Evolutionary conservation across 1,140 invertebrate species (phyloP).

Genomic region (Aphaenogaster floridana): DNA sequence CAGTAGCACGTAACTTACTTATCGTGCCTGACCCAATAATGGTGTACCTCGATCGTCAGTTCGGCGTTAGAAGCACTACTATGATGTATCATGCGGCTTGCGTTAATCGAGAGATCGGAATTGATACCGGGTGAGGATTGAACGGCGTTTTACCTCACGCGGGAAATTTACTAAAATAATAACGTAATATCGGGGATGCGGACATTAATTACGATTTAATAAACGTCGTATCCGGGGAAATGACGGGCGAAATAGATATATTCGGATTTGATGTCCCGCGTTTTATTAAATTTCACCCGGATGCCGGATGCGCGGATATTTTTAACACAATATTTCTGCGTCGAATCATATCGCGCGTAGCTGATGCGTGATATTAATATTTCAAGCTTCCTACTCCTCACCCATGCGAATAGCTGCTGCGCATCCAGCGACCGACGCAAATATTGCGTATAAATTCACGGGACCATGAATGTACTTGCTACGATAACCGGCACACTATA

Average conservation of each 20-base stretch:
- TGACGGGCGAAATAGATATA: constrained; percentile 26
- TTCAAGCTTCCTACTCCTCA: constrained; percentile 3
- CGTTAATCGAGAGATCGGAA: constrained; percentile 51
- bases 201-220: constrained; percentile 59
- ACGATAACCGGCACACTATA: constrained; percentile 10
- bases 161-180: constrained; percentile 51
- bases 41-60: constrained; percentile 42
- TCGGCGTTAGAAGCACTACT: constrained; percentile 21
- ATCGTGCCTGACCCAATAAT: constrained; percentile 52
- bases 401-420: background rate
- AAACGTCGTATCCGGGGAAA: constrained; percentile 21
- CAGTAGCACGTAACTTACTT: constrained; percentile 52
- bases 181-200: constrained; percentile 21
- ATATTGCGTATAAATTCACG: constrained; percentile 56
- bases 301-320: constrained; percentile 25
- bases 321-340: constrained; percentile 43
- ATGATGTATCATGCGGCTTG: constrained; percentile 46
- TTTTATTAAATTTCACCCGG: constrained; percentile 47
- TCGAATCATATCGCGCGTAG: constrained; percentile 24
- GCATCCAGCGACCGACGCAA: background rate
- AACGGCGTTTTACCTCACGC: constrained; percentile 2
- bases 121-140: constrained; percentile 18
- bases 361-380: constrained; percentile 50
- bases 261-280: constrained; percentile 14
- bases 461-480: constrained; percentile 25